Percentiles rank a stretch among this genome's conserved stretches.
Conservation (phyloP, 2,797 vertebrate genomes). For the Hemibagrus guttatus region DNA sequence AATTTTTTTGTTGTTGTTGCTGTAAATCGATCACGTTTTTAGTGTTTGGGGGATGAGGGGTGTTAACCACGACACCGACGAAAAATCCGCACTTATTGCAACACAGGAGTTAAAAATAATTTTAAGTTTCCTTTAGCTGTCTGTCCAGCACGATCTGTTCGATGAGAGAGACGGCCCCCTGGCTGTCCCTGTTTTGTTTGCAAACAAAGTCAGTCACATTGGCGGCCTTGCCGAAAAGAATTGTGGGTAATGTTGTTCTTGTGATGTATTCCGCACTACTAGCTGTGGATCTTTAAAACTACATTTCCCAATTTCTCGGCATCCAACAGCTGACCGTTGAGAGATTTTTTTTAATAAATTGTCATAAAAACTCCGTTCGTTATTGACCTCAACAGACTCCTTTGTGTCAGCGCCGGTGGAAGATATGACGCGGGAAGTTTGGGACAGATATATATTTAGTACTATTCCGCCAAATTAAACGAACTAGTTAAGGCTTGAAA, state of each 20-base stretch:
- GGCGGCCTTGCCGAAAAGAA: constrained; percentile 47
- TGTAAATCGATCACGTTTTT: not conserved
- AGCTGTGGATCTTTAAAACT: constrained; percentile 23
- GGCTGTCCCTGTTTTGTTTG: constrained; percentile 71
- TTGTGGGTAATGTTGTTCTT: constrained; percentile 68
- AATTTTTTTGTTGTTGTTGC: not conserved
- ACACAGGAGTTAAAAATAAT: not conserved
- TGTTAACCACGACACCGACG: not conserved
- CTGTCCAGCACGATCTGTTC: not conserved
- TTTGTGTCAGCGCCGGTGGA: constrained; percentile 63
- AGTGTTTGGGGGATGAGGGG: too few species aligned
- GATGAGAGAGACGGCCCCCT: not conserved
- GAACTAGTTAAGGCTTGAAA: not conserved
- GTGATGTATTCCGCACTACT: accelerated
- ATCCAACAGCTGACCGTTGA: constrained; percentile 53
- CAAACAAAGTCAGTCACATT: constrained; percentile 81
- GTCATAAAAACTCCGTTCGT: constrained; percentile 66
- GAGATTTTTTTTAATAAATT: constrained; percentile 38
- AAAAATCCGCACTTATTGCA: not conserved
- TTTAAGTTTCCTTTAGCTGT: too few species aligned
- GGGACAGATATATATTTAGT: not conserved
- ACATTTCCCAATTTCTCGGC: constrained; percentile 64
- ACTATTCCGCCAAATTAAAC: not conserved
- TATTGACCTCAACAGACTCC: constrained; percentile 68
- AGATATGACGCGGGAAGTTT: constrained; percentile 4